Evolutionary conservation across 2,113 vertebrate species (phyloP).

Genomic region (Rhinogobius similis): DNA sequence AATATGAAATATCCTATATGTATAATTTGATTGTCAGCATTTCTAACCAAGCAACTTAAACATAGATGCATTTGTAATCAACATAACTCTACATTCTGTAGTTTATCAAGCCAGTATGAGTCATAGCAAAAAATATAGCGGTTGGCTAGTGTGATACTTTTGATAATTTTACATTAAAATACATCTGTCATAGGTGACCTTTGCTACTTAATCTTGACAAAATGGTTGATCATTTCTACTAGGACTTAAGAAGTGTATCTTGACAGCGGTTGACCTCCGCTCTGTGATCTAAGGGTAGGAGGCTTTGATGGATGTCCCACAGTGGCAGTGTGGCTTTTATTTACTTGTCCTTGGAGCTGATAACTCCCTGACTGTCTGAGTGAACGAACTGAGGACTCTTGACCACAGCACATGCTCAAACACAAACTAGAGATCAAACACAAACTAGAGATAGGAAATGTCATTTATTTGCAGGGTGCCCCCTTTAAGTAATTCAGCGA

Average conservation of each 20-base stretch:
- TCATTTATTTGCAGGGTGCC: background rate
- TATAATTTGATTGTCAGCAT: background rate
- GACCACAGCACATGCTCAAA: conserved; percentile 59
- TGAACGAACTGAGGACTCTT: conserved; percentile 83
- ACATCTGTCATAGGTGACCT: too few relatives aligned
- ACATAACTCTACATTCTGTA: background rate
- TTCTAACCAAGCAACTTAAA: background rate
- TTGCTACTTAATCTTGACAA: too few relatives aligned
- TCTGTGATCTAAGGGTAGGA: conserved; percentile 66
- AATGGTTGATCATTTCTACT: background rate
- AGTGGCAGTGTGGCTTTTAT: conserved; percentile 71
- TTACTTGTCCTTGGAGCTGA: conserved; percentile 83
- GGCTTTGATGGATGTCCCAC: conserved; percentile 76
- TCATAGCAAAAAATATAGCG: too few relatives aligned
- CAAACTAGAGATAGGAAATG: background rate
- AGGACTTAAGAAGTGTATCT: background rate
- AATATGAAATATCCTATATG: background rate
- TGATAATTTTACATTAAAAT: too few relatives aligned
- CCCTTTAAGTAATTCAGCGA: background rate
- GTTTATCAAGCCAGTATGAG: too few relatives aligned
- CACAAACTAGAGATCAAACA: conserved; percentile 9
- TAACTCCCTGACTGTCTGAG: conserved; percentile 76
- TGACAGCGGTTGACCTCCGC: conserved; percentile 55
- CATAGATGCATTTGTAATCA: too few relatives aligned
- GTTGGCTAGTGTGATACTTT: too few relatives aligned